phyloP scores from a whole-genome alignment of 2,888 invertebrate genomes.

The Diplolepis rosae region DNA sequence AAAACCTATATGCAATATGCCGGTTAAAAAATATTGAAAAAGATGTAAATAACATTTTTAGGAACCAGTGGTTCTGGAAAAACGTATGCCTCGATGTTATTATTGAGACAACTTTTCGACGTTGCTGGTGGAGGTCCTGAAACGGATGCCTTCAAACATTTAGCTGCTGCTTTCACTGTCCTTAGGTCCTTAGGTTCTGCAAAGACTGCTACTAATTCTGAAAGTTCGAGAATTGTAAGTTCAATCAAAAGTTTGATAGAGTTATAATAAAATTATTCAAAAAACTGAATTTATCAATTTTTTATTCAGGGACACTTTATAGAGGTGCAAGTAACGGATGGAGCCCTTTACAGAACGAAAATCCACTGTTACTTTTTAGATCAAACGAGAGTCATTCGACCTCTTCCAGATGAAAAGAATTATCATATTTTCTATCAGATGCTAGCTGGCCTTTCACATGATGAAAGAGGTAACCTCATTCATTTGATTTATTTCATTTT shows the following conservation, averaged over 20 bases:
- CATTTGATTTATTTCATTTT: neutral
- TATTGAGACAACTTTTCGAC: constrained; percentile 92
- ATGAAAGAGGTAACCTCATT: constrained; percentile 84
- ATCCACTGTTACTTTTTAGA: constrained; percentile 97
- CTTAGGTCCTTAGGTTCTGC: constrained; percentile 93
- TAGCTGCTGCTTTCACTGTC: constrained; percentile 96
- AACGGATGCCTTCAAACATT: constrained; percentile 96
- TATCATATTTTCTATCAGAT: constrained; percentile 98
- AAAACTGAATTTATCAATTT: neutral
- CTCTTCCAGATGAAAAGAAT: constrained; percentile 91
- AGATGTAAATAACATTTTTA: constrained; percentile 62
- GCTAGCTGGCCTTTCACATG: constrained; percentile 89
- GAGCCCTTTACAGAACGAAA: constrained; percentile 94
- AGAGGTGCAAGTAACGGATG: constrained; percentile 96
- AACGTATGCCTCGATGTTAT: constrained; percentile 93
- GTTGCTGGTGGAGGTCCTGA: constrained; percentile 95
- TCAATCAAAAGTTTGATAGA: neutral
- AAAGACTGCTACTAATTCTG: constrained; percentile 91
- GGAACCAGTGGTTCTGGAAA: constrained; percentile 95
- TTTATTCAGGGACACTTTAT: constrained; percentile 90
- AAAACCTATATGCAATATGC: no score
- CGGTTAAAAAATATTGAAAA: no score
- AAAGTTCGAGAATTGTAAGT: constrained; percentile 93
- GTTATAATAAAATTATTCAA: neutral
- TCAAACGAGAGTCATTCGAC: constrained; percentile 92